phyloP scores from a whole-genome alignment of 1,140 invertebrate genomes.

The Hetaerina americana region DNA sequence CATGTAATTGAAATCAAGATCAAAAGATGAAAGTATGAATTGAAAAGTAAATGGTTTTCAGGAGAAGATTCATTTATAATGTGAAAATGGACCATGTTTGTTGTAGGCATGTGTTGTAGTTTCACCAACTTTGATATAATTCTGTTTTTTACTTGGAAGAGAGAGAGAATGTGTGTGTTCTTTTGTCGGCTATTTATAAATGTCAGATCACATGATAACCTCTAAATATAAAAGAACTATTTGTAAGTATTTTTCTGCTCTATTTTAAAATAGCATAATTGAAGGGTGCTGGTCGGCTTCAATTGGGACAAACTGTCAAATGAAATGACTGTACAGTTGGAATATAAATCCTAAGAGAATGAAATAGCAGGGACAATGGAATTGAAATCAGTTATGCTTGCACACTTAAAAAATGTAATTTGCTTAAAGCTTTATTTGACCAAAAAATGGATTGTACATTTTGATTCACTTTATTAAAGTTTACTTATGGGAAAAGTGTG shows the following conservation, averaged over 20 bases:
- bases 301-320: neutral
- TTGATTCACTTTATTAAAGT: neutral
- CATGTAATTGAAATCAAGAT: too few relatives aligned
- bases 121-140: neutral
- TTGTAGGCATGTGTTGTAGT: neutral
- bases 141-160: neutral
- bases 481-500: neutral
- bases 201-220: neutral
- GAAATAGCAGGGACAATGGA: neutral
- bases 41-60: too few relatives aligned
- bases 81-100: neutral
- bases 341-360: neutral
- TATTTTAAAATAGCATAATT: neutral
- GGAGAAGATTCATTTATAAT: too few relatives aligned
- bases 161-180: neutral
- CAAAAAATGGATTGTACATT: neutral
- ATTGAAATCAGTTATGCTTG: neutral
- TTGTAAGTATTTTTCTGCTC: neutral
- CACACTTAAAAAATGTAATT: neutral
- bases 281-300: neutral
- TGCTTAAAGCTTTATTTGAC: neutral
- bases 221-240: slow-evolving; percentile 1
- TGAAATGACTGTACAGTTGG: neutral
- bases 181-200: neutral
- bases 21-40: too few relatives aligned